phyloP scores from a whole-genome alignment of 2,113 vertebrate species.

The Ageneiosus marmoratus region DNA sequence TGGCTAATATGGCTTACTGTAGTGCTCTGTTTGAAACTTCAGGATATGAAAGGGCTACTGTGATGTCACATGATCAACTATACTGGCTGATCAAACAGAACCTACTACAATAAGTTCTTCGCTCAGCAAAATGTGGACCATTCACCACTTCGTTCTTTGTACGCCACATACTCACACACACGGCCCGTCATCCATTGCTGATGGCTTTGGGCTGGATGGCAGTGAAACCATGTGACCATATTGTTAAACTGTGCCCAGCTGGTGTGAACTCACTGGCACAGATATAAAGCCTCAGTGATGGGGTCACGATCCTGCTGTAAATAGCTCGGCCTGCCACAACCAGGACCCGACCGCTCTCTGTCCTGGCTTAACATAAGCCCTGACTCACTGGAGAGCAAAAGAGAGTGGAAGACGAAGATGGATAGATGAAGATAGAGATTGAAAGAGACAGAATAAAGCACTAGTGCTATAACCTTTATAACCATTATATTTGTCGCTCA shows the following conservation, averaged over 20 bases:
- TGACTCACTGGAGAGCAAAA: constrained; percentile 8
- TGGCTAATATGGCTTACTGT: neutral
- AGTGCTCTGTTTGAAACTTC: neutral
- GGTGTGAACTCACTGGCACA: constrained; percentile 20
- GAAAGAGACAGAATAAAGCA: neutral
- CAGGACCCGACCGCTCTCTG: constrained; percentile 10
- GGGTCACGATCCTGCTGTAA: constrained; percentile 36
- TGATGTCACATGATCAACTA: neutral
- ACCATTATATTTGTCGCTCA: constrained; percentile 3
- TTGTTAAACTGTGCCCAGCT: constrained; percentile 30
- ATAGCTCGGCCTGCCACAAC: constrained; percentile 24
- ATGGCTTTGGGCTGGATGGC: constrained; percentile 10
- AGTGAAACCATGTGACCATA: constrained; percentile 8
- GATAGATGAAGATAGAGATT: neutral
- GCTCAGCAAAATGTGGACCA: neutral
- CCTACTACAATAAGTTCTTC: neutral
- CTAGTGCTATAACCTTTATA: constrained; percentile 3
- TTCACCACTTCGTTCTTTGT: constrained; percentile 1
- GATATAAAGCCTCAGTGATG: constrained; percentile 41
- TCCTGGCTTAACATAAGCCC: constrained; percentile 28
- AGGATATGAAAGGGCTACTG: neutral
- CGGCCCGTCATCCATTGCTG: neutral
- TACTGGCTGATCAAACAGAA: neutral
- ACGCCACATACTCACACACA: constrained; percentile 4
- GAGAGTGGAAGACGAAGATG: neutral